These are phyloP conservation scores for Acrobeloides nanus DNA, from an alignment of 2,888 invertebrate species.

Conservation along the genomic window DNA sequence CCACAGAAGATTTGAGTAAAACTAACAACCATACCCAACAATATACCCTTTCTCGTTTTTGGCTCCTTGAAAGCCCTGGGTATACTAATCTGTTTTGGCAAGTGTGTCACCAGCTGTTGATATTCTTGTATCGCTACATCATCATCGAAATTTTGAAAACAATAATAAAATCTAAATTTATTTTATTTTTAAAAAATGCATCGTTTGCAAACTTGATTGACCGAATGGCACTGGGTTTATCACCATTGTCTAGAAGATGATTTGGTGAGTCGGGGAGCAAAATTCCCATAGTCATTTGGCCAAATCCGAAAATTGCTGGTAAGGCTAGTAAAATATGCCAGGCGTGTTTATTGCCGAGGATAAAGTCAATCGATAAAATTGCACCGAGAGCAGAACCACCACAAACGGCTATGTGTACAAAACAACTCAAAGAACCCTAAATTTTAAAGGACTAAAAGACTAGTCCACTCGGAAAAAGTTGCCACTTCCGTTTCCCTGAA, in stretches of 20 bases:
- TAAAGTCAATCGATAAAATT: slow-evolving; percentile 37
- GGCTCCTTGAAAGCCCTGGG: slow-evolving; percentile 23
- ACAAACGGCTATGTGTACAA: slow-evolving; percentile 45
- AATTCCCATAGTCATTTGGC: slow-evolving; percentile 19
- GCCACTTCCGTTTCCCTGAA: too few species aligned
- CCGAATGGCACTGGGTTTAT: slow-evolving; percentile 30
- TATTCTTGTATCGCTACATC: slow-evolving; percentile 37
- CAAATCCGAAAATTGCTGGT: slow-evolving; percentile 26
- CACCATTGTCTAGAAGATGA: slow-evolving; percentile 29
- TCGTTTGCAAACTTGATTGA: slow-evolving; percentile 32
- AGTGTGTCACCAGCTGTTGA: slow-evolving; percentile 35
- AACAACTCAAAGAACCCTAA: slow-evolving; percentile 28
- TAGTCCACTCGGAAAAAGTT: too few species aligned
- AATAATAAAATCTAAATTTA: slow-evolving; percentile 37
- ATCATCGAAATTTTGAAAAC: slow-evolving; percentile 29
- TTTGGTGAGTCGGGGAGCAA: slow-evolving; percentile 42
- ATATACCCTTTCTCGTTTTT: slow-evolving; percentile 26
- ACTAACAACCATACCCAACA: slow-evolving; percentile 41
- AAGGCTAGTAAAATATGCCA: slow-evolving; percentile 38
- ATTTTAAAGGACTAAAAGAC: too few species aligned
- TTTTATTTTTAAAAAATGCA: not conserved
- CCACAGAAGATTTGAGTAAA: slow-evolving; percentile 42
- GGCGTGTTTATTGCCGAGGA: slow-evolving; percentile 30
- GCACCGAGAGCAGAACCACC: slow-evolving; percentile 43
- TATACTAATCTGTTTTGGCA: slow-evolving; percentile 33